Percentiles rank a stretch among this genome's conserved stretches.
Evolutionary conservation across 2,888 invertebrate genomes (phyloP).

Genomic region (Hemithea aestivaria): DNA sequence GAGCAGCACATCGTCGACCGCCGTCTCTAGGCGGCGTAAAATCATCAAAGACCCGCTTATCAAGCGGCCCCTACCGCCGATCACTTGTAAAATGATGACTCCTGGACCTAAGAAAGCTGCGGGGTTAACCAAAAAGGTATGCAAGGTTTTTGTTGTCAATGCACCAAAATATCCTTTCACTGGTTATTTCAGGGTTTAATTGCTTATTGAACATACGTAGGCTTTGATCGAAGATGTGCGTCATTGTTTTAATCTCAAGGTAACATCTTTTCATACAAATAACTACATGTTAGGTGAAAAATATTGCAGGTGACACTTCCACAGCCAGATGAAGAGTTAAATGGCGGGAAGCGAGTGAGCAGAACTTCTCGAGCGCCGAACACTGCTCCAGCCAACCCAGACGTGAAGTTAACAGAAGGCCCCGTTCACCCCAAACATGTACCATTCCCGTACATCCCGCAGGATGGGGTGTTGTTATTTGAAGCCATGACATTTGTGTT

Average conservation of each 20-base stretch:
- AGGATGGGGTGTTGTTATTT: conserved; percentile 89
- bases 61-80: conserved; percentile 65
- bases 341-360: conserved; percentile 49
- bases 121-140: conserved; percentile 62
- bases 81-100: conserved; percentile 68
- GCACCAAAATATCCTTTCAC: no score
- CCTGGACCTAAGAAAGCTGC: conserved; percentile 61
- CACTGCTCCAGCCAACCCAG: conserved; percentile 32
- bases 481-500: conserved; percentile 92
- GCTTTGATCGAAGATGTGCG: no score
- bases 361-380: conserved; percentile 43
- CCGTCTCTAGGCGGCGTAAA: conserved; percentile 71
- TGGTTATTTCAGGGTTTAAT: no score
- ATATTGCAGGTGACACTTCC: conserved; percentile 44
- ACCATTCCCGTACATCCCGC: conserved; percentile 87
- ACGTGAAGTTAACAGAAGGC: conserved; percentile 51
- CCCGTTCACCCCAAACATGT: conserved; percentile 87
- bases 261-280: conserved; percentile 3
- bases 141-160: not conserved
- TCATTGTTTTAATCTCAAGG: not conserved
- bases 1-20: conserved; percentile 65
- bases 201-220: no score
- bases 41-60: conserved; percentile 72
- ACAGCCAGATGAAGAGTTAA: conserved; percentile 56
- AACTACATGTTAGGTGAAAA: not conserved